phyloP scores from a whole-genome alignment of 2,888 invertebrate genomes.

The Hipparchia semele region DNA sequence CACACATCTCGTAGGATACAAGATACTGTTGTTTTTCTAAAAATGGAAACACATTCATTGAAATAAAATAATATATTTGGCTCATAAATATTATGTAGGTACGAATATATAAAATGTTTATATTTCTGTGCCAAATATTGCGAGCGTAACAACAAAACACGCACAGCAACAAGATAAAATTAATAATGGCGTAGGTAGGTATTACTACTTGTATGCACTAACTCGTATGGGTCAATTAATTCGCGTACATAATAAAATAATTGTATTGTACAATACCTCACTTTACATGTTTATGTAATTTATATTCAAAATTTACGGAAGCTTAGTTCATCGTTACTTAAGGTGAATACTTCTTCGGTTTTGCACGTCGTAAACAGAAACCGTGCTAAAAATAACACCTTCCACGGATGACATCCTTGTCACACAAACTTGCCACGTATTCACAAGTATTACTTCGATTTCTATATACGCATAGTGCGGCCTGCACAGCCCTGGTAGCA shows the following conservation, averaged over 20 bases:
- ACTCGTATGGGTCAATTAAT: conserved; percentile 25
- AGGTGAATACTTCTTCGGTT: neutral
- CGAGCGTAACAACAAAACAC: neutral
- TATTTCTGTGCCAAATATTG: neutral
- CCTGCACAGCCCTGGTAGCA: no score
- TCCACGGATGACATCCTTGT: no score
- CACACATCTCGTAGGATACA: no score
- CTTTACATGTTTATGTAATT: conserved; percentile 26
- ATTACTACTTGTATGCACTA: neutral
- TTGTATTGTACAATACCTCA: conserved; percentile 20
- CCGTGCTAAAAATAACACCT: no score
- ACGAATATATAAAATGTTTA: neutral
- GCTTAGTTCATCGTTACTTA: neutral
- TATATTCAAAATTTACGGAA: conserved; percentile 14
- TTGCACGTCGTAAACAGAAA: no score
- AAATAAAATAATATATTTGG: neutral
- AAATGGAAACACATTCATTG: neutral
- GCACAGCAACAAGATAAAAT: no score
- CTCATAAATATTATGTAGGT: neutral
- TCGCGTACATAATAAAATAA: conserved; percentile 17
- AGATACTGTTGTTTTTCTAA: no score
- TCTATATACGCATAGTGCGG: no score
- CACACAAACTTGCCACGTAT: no score
- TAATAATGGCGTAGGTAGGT: neutral
- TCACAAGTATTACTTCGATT: no score